These are phyloP conservation scores for Caenorhabditis remanei DNA, from an alignment of 1,140 invertebrate genomes.

Conservation along the genomic window DNA sequence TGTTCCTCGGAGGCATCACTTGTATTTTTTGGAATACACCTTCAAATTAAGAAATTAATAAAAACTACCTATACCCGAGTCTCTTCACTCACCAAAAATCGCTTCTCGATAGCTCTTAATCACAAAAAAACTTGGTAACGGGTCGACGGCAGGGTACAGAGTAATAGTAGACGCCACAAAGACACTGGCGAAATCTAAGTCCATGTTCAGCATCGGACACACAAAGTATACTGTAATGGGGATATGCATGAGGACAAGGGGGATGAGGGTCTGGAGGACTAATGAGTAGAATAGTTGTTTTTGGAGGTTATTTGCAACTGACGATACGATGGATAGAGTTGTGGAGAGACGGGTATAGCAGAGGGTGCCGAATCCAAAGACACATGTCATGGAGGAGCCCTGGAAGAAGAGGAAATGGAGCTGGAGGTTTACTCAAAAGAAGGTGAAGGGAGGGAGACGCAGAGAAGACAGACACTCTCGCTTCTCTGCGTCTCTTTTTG, in stretches of 20 bases:
- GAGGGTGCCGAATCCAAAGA: not conserved
- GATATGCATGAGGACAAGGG: constrained; percentile 5
- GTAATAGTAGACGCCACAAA: constrained; percentile 24
- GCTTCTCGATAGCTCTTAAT: constrained; percentile 29
- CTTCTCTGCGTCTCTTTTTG: not conserved
- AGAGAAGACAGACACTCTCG: too few species aligned
- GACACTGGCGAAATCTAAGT: constrained; percentile 2
- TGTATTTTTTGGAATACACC: not conserved
- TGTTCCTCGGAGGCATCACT: not conserved
- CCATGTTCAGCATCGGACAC: constrained; percentile 9
- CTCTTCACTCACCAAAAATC: not conserved
- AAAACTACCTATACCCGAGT: not conserved
- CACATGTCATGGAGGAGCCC: constrained; percentile 18
- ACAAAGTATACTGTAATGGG: not conserved
- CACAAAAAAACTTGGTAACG: constrained; percentile 1
- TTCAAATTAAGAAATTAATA: not conserved
- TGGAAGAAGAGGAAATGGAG: not conserved
- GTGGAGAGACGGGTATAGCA: not conserved
- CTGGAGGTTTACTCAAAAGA: too few species aligned
- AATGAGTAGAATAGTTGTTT: constrained; percentile 22
- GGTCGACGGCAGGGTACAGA: not conserved
- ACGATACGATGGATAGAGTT: not conserved
- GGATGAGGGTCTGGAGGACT: constrained; percentile 1
- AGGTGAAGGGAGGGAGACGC: too few species aligned
- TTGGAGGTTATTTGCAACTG: not conserved